Base-by-base conservation (phyloP, 2,888 invertebrate species). In the Chymomyza amoena region DNA sequence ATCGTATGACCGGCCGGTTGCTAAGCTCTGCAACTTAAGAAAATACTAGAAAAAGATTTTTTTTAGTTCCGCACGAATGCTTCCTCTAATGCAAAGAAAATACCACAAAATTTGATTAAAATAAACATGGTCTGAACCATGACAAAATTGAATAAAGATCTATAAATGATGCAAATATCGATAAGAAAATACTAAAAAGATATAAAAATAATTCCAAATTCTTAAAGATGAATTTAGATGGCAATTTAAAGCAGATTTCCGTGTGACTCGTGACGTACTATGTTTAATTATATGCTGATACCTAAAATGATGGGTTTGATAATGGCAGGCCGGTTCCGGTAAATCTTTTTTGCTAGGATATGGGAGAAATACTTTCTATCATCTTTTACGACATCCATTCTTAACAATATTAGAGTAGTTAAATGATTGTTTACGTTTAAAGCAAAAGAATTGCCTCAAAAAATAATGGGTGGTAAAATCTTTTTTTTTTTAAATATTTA, bases 11-110 rank as follows among this genome's bases (percentile, higher is more conserved):
- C 39, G 39, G 39, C 39, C 39, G 56, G 56, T 25, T 51, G 32
- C 57, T 32, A 36, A 28, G 45, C 57, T 50, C 50, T 71, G 32
- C 32, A 32, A 32, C 32, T 1, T 32, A 32, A 72, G 72, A 74
- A 76, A 74, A 65, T 66, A 59, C 69, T 61, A 51, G 59, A 59
- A 45, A 45, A 45, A 13, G 28, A 15, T 10, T 13, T 9, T 13
- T 9, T 25, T 45, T 45, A 45, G 39, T 45, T 45, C 39, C 39
- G 39, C 39, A 45, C 39, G 13, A 13, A 13, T 45, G 39, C 39
- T 45, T 45, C 39, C 39, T 45, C 39, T 45, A 45, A 45, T 45
- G 13, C 39, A 45, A 45, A 45, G 39, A 59, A 59, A 32, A 25
- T 59, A 20, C 59, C 18, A 54, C 6, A 45, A 45, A 45, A 13